These are phyloP conservation scores for Cerceris rybyensis DNA, from an alignment of 2,888 invertebrate genomes.

Conservation along the genomic window DNA sequence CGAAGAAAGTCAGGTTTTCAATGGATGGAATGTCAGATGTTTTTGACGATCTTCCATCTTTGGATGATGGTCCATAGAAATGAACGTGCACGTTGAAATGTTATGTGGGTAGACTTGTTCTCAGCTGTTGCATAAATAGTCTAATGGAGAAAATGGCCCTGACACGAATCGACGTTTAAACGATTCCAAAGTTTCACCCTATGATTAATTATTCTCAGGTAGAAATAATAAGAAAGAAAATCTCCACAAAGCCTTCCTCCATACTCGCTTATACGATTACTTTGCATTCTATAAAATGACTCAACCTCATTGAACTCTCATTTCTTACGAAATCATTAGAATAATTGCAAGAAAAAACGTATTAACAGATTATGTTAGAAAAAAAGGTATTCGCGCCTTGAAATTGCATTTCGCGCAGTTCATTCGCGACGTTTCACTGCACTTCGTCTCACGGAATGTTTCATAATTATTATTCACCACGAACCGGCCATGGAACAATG, in stretches of 20 bases:
- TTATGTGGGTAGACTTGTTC: slow-evolving; percentile 21
- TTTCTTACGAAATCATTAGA: too few relatives aligned
- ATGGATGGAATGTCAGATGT: too few relatives aligned
- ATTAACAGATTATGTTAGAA: not conserved
- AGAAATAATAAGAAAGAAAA: not conserved
- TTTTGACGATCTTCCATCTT: too few relatives aligned
- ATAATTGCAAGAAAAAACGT: not conserved
- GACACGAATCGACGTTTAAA: slow-evolving; percentile 26
- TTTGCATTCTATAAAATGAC: too few relatives aligned
- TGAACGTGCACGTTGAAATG: not conserved
- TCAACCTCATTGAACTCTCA: too few relatives aligned
- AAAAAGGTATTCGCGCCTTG: not conserved
- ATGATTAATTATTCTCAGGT: slow-evolving; percentile 21
- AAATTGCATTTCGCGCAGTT: not conserved
- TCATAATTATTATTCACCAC: slow-evolving; percentile 49
- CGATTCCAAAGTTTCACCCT: slow-evolving; percentile 30
- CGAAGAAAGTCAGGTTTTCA: too few relatives aligned
- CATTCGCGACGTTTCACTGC: slow-evolving; percentile 4
- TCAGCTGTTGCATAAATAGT: slow-evolving; percentile 20
- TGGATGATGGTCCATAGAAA: not conserved
- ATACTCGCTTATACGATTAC: not conserved
- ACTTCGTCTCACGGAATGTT: slow-evolving; percentile 39
- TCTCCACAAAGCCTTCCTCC: not conserved
- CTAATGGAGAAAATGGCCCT: slow-evolving; percentile 34
- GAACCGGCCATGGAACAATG: slow-evolving; percentile 35